A percentile compares a stretch with the other conserved stretches of the same genome.
Evolutionary conservation across 2,797 vertebrate genomes (phyloP).

Genomic region (Tenualosa thibaudeaui): DNA sequence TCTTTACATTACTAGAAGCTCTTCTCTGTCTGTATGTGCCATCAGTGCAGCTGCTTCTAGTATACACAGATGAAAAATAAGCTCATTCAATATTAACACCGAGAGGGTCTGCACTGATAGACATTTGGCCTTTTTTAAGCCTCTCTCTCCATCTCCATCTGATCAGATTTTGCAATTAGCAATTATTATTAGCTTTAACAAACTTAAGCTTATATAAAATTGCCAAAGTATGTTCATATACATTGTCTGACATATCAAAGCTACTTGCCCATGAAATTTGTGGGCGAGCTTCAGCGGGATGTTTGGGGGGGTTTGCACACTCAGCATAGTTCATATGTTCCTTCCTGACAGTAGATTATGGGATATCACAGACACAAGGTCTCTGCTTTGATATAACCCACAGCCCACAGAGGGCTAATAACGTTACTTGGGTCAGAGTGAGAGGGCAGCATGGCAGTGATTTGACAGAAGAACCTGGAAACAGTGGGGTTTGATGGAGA

Average conservation of each 20-base stretch:
- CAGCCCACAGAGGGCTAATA: slow-evolving; percentile 6
- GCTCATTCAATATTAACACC: slow-evolving; percentile 16
- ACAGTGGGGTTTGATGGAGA: neutral
- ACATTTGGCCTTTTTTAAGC: slow-evolving; percentile 2
- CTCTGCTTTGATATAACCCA: neutral
- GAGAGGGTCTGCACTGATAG: neutral
- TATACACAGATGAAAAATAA: slow-evolving; percentile 8
- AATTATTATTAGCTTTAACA: neutral
- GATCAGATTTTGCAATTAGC: neutral
- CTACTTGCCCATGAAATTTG: neutral
- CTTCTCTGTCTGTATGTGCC: neutral
- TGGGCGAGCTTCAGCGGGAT: neutral
- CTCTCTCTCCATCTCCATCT: neutral
- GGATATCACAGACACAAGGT: neutral
- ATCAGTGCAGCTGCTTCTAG: neutral
- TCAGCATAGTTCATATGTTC: slow-evolving; percentile 9
- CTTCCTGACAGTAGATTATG: slow-evolving; percentile 8
- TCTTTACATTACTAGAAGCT: neutral
- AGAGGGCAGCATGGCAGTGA: neutral
- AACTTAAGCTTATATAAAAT: neutral
- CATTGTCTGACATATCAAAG: neutral
- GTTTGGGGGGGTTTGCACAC: slow-evolving; percentile 8
- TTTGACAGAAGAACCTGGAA: neutral
- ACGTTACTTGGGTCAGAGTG: neutral
- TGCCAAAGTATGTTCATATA: neutral